Evolutionary conservation across 2,113 vertebrate genomes (phyloP), one percentile per base, ranked within the genome.

Genomic region (Poeciliopsis retropinna): DNA sequence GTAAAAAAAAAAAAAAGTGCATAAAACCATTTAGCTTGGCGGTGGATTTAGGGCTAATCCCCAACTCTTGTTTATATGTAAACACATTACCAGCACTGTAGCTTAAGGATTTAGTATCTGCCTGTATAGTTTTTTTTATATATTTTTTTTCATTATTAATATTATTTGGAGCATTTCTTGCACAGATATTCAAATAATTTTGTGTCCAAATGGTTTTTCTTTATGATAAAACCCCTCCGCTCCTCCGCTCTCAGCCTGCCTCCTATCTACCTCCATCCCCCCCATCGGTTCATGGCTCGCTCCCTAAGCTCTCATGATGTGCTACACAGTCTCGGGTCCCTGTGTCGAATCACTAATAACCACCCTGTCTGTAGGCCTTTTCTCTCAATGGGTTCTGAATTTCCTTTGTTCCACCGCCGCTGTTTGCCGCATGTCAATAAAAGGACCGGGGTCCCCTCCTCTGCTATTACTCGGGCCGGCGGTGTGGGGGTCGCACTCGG

Each of bases 301-400:
- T 91, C 89, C 90, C 92, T 91, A 88, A 89, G 91, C 89, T 89
- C 92, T 93, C 89, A 92, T 93, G 92, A 93, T 92, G 85, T 88
- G 89, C 91, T 91, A 90, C 91, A 93, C 87, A 85, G 88, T 90
- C 89, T 88, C 79, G 84, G 87, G 89, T 93, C 88, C 79, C 92
- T 66, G 84, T 87, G 89, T 91, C 91, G 87, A 94, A 94, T 93
- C 86, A 15, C 93, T 93, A 94, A 94, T 94, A 92, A 92, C 90
- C 89, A 68, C 85, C 89, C 89, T 80, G 87, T 92, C 91, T 90
- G 89, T 84, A 87, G 87, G 70, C 82, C 81, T 34, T 79, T 89
- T 85, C 82, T 85, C 85, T 92, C 91, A 90, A 89, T 92, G 87
- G 87, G 79, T 86, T 85, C 83, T 91, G 90, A 92, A 85, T 90